Conservation (phyloP, 2,113 vertebrate species). For the Upupa epops region DNA sequence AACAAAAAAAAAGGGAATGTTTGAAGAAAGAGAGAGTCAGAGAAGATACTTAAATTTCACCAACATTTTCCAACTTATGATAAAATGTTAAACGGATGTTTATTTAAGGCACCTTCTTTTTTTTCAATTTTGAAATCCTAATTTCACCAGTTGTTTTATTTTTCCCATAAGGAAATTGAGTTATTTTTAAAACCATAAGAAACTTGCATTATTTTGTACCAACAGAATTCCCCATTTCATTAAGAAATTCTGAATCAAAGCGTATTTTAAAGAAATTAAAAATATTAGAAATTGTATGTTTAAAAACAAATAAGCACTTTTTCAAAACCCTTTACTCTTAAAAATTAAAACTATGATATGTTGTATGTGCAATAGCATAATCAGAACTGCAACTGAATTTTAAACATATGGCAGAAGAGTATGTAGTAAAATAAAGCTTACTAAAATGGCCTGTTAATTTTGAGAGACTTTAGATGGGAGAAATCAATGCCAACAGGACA, state of each 20-base stretch:
- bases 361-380: background rate
- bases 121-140: conserved; percentile 37
- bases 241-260: conserved; percentile 5
- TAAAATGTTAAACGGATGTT: conserved; percentile 36
- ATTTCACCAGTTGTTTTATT: conserved; percentile 30
- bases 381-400: conserved; percentile 4
- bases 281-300: background rate
- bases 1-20: background rate
- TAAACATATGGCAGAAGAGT: background rate
- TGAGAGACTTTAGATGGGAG: background rate
- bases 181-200: background rate
- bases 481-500: conserved; percentile 3
- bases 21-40: background rate
- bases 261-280: background rate
- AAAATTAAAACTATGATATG: background rate
- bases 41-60: conserved; percentile 1
- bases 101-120: background rate
- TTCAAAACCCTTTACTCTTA: background rate
- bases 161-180: background rate
- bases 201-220: conserved; percentile 16
- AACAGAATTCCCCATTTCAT: background rate
- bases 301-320: background rate
- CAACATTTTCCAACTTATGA: conserved; percentile 17
- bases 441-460: background rate
- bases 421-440: background rate